Evolutionary conservation across 2,797 vertebrate species (phyloP), one percentile per base, ranked within the genome.

Genomic region (Neostethus bicornis): DNA sequence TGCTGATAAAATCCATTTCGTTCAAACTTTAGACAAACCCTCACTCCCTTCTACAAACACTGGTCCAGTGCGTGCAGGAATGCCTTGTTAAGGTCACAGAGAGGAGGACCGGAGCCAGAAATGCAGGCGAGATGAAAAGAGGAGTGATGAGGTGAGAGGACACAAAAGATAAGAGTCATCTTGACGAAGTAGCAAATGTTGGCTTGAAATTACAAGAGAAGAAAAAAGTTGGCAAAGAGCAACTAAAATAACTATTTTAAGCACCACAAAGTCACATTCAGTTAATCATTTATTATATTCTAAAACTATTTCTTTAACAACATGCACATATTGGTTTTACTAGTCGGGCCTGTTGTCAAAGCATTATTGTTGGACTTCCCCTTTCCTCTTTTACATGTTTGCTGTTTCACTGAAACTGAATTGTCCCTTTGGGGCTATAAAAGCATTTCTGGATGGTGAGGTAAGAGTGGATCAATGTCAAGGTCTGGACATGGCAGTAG

Each of bases 131-230:
- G 66, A 70, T 68, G 62, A 77, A 64, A 70, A 7, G 53, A 61
- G 59, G 51, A 77, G 47, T 61, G 66, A 70, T 58, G 66, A 73
- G 50, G 59, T 64, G 59, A 72, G 49, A 73, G 70, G 58, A 58
- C 42, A 47, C 47, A 7, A 44, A 51, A 67, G 66, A 79, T 71
- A 56, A 54, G 37, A 50, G 17, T 21, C 43, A 31, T 47, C 17
- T 66, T 28, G 5, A 58, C 55, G 52, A 50, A 55, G 64, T 57
- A 75, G 63, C 58, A 42, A 57, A 53, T 57, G 51, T 32, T 35
- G 59, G 45, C 23, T 42, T 32, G 35, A 45, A 29, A 35, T 28
- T 47, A 37, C 42, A 32, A 13, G 56, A 67, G 70, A 21, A 52
- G 44, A 75, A 25, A 67, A 57, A 23, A 65, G 13, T n/a, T 17